A percentile compares a stretch with the other conserved stretches of the same genome.
These are phyloP conservation scores for Odontocolon sp. DNA, from an alignment of 2,888 invertebrate species.

Conservation along the genomic window DNA sequence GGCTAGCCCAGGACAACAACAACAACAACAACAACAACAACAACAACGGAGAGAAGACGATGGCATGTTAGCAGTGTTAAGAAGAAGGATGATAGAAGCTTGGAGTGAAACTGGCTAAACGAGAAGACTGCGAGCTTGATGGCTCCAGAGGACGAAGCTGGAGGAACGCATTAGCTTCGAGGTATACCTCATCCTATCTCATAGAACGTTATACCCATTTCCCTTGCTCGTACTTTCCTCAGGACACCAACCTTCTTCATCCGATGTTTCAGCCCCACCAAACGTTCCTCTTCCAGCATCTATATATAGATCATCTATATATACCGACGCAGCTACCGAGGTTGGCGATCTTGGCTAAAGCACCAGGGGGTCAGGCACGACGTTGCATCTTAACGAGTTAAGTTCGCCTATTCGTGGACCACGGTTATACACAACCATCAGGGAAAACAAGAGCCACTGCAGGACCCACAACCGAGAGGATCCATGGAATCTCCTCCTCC, in stretches of 20 bases:
- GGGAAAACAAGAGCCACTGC: constrained; percentile 5
- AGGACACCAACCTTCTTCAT: neutral
- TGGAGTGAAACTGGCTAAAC: constrained; percentile 25
- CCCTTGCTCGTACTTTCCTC: neutral
- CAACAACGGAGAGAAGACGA: neutral
- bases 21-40: too few species aligned
- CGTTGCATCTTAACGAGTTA: constrained; percentile 58
- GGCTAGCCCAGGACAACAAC: too few species aligned
- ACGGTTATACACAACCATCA: constrained; percentile 15
- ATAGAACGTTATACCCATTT: constrained; percentile 17
- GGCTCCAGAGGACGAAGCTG: constrained; percentile 48
- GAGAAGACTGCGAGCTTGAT: constrained; percentile 48
- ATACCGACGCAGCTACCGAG: too few species aligned
- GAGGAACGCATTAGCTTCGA: constrained; percentile 52
- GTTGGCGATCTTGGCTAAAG: neutral
- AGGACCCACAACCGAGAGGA: too few species aligned
- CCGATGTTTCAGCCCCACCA: neutral
- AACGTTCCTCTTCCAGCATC: neutral
- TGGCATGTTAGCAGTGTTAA: too few species aligned
- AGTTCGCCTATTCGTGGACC: constrained; percentile 51
- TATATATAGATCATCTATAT: too few species aligned
- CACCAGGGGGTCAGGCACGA: constrained; percentile 38
- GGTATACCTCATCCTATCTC: constrained; percentile 16
- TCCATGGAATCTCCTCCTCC: too few species aligned
- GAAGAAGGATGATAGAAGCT: constrained; percentile 41